phyloP scores from a whole-genome alignment of 2,888 invertebrate genomes.

The Lasius platythorax region DNA sequence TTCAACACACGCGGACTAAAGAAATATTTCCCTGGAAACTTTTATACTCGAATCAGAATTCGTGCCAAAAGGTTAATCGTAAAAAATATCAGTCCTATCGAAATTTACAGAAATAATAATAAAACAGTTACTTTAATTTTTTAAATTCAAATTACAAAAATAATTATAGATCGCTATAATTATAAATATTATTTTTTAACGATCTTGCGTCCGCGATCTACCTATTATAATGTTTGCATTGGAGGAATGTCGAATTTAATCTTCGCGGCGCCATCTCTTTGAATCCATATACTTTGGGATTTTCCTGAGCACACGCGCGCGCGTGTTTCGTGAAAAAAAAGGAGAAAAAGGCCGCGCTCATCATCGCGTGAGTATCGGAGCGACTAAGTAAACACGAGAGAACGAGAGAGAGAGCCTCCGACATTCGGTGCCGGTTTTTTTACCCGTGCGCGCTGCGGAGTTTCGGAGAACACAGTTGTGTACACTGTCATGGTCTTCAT shows the following conservation, averaged over 20 bases:
- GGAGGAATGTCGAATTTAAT: conserved; percentile 20
- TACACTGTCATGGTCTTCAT: conserved; percentile 65
- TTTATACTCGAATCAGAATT: background rate
- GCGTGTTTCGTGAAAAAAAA: background rate
- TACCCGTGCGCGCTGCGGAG: conserved; percentile 43
- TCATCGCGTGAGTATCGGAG: conserved; percentile 32
- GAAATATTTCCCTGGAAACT: background rate
- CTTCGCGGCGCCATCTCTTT: conserved; percentile 21
- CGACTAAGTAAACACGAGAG: conserved; percentile 69
- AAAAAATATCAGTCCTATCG: background rate
- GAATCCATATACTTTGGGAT: conserved; percentile 23
- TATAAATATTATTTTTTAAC: background rate
- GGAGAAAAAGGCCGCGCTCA: conserved; percentile 24
- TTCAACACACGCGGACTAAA: background rate
- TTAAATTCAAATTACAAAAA: conserved; percentile 4
- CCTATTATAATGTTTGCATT: background rate
- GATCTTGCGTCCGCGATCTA: too few species aligned
- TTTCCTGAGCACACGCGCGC: background rate
- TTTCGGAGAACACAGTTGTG: conserved; percentile 71
- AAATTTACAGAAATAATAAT: background rate
- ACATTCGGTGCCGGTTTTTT: conserved; percentile 40
- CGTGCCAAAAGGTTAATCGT: background rate
- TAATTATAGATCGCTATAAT: background rate
- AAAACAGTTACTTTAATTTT: background rate
- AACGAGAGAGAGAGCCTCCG: conserved; percentile 45